phyloP scores from a whole-genome alignment of 2,888 invertebrate species.

The Ochropleura leucogaster region DNA sequence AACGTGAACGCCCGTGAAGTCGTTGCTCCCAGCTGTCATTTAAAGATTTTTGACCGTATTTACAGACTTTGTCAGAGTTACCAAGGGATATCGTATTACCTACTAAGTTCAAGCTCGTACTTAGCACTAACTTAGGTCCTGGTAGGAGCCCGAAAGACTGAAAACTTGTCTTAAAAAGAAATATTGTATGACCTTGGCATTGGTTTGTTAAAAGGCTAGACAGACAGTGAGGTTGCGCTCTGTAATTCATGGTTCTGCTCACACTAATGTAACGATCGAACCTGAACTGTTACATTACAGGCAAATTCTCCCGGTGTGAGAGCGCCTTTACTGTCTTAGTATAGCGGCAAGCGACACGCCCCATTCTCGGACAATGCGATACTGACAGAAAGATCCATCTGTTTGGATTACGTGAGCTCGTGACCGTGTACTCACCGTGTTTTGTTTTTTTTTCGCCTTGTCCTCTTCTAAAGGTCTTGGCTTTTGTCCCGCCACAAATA shows the following conservation, averaged over 20 bases:
- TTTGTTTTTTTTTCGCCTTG: slow-evolving; percentile 74
- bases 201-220: no score
- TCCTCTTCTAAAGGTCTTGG: slow-evolving; percentile 63
- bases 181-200: no score
- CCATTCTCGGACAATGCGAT: slow-evolving; percentile 69
- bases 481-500: slow-evolving; percentile 67
- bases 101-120: no score
- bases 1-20: no score
- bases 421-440: slow-evolving; percentile 76
- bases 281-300: neutral
- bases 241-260: no score
- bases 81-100: no score
- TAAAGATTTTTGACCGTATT: no score
- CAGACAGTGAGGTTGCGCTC: neutral
- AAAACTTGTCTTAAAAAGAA: no score
- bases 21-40: no score
- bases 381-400: slow-evolving; percentile 81
- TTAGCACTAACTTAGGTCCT: no score
- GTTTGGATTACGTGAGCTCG: slow-evolving; percentile 84
- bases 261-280: neutral
- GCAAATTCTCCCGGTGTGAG: neutral
- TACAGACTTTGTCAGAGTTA: no score
- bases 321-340: slow-evolving; percentile 22
- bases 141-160: no score
- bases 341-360: slow-evolving; percentile 59